Percentiles rank a stretch among this genome's conserved stretches.
These are phyloP conservation scores for Forbesichthys agassizii DNA, from an alignment of 2,113 vertebrate genomes.

Conservation along the genomic window DNA sequence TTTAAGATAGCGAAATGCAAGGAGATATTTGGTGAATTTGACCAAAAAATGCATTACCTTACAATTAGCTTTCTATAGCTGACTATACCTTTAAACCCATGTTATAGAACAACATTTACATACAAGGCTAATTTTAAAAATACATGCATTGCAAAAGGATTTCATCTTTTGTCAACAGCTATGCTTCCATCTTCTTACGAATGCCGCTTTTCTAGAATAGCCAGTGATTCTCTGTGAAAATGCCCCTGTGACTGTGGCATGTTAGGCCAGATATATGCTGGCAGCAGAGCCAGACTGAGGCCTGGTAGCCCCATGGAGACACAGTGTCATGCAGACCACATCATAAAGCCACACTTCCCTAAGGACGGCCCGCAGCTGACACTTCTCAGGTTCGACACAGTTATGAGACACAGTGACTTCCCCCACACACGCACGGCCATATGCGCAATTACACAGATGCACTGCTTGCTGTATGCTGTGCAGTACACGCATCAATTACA, in stretches of 20 bases:
- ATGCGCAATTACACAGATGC: constrained; percentile 11
- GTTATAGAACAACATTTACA: no score
- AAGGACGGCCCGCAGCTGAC: constrained; percentile 53
- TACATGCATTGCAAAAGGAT: no score
- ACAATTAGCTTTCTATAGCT: no score
- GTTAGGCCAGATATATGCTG: constrained; percentile 32
- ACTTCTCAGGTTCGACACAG: constrained; percentile 34
- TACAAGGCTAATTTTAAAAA: no score
- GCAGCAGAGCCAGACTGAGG: constrained; percentile 37
- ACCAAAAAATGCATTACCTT: no score
- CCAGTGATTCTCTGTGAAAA: constrained; percentile 23
- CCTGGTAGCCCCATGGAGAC: constrained; percentile 35
- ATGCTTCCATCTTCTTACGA: background rate
- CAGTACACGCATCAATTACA: no score
- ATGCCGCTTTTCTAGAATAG: constrained; percentile 12
- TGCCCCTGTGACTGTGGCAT: constrained; percentile 3
- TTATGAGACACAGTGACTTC: constrained; percentile 32
- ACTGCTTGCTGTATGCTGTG: background rate
- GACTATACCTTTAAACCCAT: no score
- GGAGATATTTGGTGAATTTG: no score
- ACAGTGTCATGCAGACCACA: constrained; percentile 35
- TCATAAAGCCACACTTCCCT: constrained; percentile 29
- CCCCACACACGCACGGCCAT: constrained; percentile 17
- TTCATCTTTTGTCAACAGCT: background rate
- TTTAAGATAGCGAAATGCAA: no score